Percentiles rank a stretch among this genome's conserved stretches.
Evolutionary conservation across 1,140 invertebrate genomes (phyloP).

Genomic region (Lepidurus apus): DNA sequence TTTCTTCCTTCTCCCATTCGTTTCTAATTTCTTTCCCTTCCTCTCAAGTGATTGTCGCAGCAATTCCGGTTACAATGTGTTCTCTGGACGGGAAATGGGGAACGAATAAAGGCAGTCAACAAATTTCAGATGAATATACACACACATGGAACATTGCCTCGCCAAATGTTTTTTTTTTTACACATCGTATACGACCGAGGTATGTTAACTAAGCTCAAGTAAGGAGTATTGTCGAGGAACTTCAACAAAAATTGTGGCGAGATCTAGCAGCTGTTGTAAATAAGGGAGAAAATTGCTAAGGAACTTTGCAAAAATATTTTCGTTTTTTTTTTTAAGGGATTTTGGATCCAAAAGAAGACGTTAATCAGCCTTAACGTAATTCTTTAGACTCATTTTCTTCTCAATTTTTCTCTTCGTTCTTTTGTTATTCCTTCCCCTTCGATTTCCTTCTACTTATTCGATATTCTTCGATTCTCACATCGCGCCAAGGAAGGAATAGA

Average conservation of each 20-base stretch:
- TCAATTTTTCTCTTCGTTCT: too few species aligned
- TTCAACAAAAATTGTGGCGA: slow-evolving; percentile 10
- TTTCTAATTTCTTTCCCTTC: background rate
- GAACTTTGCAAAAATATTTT: background rate
- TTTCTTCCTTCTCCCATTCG: background rate
- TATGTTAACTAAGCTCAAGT: slow-evolving; percentile 9
- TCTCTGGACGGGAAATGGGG: background rate
- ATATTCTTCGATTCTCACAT: too few species aligned
- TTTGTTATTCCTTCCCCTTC: too few species aligned
- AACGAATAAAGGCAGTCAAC: background rate
- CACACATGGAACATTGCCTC: background rate
- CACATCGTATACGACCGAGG: slow-evolving; percentile 13
- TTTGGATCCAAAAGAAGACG: background rate
- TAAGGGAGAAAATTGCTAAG: background rate
- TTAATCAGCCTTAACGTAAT: too few species aligned
- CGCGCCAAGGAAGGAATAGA: too few species aligned
- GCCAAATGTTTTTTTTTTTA: background rate
- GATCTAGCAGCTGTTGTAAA: background rate
- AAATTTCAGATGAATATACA: background rate
- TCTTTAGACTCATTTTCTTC: too few species aligned
- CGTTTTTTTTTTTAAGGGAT: background rate
- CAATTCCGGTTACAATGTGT: background rate
- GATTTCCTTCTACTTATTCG: too few species aligned
- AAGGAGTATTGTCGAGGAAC: slow-evolving; percentile 19
- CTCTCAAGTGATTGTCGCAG: background rate